These are phyloP conservation scores for Homarus gammarus DNA, from an alignment of 2,888 invertebrate genomes.

Conservation along the genomic window DNA sequence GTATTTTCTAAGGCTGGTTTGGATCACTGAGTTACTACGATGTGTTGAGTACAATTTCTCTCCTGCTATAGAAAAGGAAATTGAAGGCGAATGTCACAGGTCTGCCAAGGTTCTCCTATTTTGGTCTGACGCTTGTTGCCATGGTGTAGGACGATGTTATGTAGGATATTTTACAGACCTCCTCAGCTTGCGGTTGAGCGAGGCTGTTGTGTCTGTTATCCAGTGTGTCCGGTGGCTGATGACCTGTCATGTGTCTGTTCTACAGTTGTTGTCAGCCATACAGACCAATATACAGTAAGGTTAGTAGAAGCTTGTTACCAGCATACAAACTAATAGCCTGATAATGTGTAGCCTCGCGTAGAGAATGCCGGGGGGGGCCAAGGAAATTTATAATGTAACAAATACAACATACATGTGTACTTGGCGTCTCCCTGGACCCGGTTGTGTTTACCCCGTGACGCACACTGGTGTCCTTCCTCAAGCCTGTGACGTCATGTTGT, in stretches of 20 bases:
- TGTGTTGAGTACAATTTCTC: conserved; percentile 10
- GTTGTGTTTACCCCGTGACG: neutral
- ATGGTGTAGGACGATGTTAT: conserved; percentile 23
- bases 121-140: conserved; percentile 46
- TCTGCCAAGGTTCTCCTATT: conserved; percentile 25
- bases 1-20: neutral
- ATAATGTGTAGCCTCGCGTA: conserved; percentile 31
- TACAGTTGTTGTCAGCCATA: conserved; percentile 9
- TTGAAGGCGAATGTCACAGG: conserved; percentile 5
- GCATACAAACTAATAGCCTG: conserved; percentile 25
- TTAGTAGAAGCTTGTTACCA: conserved; percentile 35
- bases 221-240: conserved; percentile 30
- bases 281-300: conserved; percentile 2
- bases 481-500: conserved; percentile 2
- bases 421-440: conserved; percentile 17
- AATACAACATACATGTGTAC: conserved; percentile 12
- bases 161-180: conserved; percentile 5
- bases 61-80: neutral
- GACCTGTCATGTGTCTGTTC: conserved; percentile 23
- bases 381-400: neutral
- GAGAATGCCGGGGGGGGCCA: conserved; percentile 22
- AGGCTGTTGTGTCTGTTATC: conserved; percentile 14
- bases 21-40: conserved; percentile 10
- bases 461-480: neutral
- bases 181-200: conserved; percentile 12